Base-by-base conservation (phyloP, 2,888 invertebrate genomes). In the Neocrepidodera transversa region DNA sequence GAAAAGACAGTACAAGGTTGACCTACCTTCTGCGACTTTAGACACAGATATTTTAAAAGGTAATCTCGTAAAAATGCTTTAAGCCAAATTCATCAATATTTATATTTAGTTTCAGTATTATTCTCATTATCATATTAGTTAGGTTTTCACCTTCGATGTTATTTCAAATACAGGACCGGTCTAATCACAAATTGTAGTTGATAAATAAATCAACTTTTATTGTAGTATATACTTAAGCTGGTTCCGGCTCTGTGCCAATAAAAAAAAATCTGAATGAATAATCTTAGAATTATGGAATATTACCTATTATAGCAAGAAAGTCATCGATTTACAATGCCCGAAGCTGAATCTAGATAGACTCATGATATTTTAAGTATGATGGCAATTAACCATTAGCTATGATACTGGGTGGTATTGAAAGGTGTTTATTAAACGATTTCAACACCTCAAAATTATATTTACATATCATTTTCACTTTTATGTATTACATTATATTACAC, bases 131-230 rank as follows among this genome's bases (percentile, higher is more conserved):
- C 49, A 43, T 54, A 50, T 59, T 42, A 54, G 59, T 45, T 32
- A 49, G 36, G 49, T 54, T 53, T 59, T 59, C 54, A 59, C 59
- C 59, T 59, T 49, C 59, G 43, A 28, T 59, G 28, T 53, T 43
- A 43, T 54, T 54, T 45, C 23, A 23, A 59, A n/a, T 42, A 13
- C 42, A 42, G 42, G 42, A n/a, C 18, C 17, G 40, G 16, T 8
- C 8, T 16, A 6, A 3, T 23, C 23, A 23, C 6, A 6, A 23
- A 6, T 23, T 23, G 6, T 4, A 23, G 23, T 23, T 32, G 8
- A 32, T 32, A 32, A 10, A 32, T 5, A 5, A 32, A 32, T 5
- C n/a, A 13, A 5, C 3, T 11, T 32, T 32, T 32, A 2, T n/a
- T 11, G 16, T 14, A 14, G 7, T n/a, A 11, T 14, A 36, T 2